These are phyloP conservation scores for Drosophila carrolli DNA, from an alignment of 1,140 invertebrate species.

Conservation along the genomic window DNA sequence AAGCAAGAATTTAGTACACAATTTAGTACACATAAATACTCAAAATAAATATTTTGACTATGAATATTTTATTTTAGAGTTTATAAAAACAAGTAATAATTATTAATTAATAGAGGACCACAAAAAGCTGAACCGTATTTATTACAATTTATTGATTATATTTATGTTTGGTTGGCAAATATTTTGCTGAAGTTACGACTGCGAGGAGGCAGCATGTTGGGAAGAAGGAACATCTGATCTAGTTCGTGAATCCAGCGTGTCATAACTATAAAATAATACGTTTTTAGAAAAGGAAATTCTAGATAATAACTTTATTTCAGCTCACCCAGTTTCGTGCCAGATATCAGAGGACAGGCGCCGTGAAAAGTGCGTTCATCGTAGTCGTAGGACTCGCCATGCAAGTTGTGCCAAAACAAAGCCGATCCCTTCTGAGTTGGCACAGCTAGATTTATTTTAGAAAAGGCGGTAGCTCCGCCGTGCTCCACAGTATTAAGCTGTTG, in stretches of 20 bases:
- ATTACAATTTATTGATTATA: not conserved
- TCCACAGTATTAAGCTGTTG: not conserved
- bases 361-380: not conserved
- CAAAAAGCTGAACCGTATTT: not conserved
- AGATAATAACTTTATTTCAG: not conserved
- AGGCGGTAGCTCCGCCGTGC: not conserved
- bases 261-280: not conserved
- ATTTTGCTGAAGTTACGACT: not conserved
- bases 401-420: conserved; percentile 4
- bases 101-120: no score
- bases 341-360: conserved; percentile 6
- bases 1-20: no score
- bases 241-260: conserved; percentile 2
- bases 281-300: no score
- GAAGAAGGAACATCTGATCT: conserved; percentile 9
- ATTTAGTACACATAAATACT: no score
- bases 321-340: not conserved
- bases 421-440: conserved; percentile 3
- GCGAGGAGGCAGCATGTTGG: not conserved
- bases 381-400: not conserved
- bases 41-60: no score
- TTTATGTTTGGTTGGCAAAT: not conserved
- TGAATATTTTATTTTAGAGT: no score
- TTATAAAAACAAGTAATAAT: no score
- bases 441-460: not conserved